Conservation (phyloP, 2,113 vertebrate species). For the Turnix velox region DNA sequence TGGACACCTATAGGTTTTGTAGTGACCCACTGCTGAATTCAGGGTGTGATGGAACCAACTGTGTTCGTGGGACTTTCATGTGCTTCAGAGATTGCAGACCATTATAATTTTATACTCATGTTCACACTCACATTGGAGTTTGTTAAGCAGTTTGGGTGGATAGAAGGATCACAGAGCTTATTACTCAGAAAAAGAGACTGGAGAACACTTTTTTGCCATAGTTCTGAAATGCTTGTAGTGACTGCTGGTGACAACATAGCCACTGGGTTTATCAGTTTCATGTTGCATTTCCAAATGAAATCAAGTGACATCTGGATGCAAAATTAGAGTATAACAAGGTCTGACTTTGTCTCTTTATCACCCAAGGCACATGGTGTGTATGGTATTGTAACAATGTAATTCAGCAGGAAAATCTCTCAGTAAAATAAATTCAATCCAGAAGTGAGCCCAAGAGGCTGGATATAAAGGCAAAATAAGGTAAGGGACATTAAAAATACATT, state of each 20-base stretch:
- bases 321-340: background rate
- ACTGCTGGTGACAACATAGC: background rate
- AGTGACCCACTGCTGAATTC: background rate
- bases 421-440: background rate
- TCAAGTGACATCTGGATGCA: background rate
- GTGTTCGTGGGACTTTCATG: background rate
- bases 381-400: background rate
- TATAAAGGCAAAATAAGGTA: background rate
- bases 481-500: background rate
- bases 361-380: background rate
- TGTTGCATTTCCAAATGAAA: background rate
- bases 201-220: background rate
- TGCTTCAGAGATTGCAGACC: background rate
- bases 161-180: background rate
- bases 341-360: background rate
- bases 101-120: background rate
- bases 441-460: background rate
- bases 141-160: background rate
- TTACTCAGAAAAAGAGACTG: background rate
- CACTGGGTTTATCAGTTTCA: background rate
- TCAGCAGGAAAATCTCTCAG: background rate
- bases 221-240: background rate
- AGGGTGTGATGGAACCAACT: background rate
- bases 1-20: background rate
- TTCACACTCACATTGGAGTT: accelerated